phyloP scores from a whole-genome alignment of 92 coral and sea anemone species.

The Porites divaricata region DNA sequence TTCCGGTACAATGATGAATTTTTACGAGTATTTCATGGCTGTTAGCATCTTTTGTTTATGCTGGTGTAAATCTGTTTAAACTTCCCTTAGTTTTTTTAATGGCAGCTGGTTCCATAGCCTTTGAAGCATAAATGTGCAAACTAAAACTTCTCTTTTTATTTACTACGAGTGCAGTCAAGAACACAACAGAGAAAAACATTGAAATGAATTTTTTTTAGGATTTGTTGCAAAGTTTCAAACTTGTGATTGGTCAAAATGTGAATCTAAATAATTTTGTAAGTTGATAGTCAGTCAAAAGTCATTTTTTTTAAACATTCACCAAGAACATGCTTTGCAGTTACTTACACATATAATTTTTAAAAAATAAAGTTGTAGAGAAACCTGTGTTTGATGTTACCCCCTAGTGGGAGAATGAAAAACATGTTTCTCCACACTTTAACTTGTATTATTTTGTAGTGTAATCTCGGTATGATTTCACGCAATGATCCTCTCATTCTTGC shows the following conservation, averaged over 20 bases:
- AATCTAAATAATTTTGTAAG: background rate
- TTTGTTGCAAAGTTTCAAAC: too few relatives aligned
- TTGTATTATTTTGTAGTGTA: background rate
- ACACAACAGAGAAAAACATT: background rate
- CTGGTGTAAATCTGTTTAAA: background rate
- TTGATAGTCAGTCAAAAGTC: background rate
- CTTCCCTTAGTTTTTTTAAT: background rate
- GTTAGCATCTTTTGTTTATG: slow-evolving; percentile 6
- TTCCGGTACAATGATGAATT: background rate
- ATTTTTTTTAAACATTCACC: background rate
- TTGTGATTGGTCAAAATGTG: background rate
- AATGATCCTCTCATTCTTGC: background rate
- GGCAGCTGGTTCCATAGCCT: slow-evolving; percentile 4
- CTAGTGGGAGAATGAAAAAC: background rate
- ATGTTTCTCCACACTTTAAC: background rate
- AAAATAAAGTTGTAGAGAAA: too few relatives aligned
- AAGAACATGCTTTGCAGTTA: slow-evolving; percentile 8
- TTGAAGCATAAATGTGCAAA: background rate
- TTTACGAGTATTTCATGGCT: background rate
- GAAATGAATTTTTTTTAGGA: background rate
- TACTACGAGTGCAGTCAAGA: background rate
- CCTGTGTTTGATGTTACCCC: slow-evolving; percentile 17
- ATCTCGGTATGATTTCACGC: background rate
- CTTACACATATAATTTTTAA: background rate
- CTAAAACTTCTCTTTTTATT: background rate